phyloP scores from a whole-genome alignment of 2,113 vertebrate genomes.

The Protobothrops flavoviridis region DNA sequence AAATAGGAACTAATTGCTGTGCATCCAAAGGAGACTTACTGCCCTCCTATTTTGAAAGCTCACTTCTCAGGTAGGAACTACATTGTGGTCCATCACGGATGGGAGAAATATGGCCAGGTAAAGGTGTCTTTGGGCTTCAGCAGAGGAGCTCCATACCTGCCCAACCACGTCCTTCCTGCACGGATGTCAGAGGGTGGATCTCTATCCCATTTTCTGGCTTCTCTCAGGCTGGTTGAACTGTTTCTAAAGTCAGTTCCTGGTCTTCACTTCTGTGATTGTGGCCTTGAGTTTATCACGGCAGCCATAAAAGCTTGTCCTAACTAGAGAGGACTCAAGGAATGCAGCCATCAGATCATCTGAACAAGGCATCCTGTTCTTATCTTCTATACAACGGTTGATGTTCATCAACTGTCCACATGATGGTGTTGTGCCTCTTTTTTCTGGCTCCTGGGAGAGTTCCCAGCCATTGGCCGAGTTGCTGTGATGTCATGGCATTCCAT shows the following conservation, averaged over 20 bases:
- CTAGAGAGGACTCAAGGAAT: neutral
- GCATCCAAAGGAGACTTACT: neutral
- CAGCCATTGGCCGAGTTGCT: neutral
- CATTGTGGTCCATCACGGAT: neutral
- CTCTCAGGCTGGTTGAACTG: no score
- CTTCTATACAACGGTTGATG: neutral
- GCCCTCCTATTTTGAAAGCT: neutral
- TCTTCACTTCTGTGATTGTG: neutral
- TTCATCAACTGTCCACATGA: neutral
- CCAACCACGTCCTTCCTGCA: neutral
- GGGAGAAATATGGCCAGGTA: neutral
- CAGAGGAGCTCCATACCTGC: neutral
- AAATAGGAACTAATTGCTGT: conserved; percentile 48
- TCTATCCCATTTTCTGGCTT: neutral
- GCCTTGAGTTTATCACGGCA: neutral
- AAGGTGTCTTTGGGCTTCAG: no score
- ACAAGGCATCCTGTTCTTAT: neutral
- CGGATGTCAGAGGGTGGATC: neutral
- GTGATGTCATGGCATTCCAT: neutral
- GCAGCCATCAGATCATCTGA: neutral
- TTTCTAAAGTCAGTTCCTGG: neutral
- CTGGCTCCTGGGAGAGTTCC: neutral
- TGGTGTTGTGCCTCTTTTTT: neutral
- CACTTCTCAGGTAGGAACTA: neutral
- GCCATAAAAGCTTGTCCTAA: neutral